These are phyloP conservation scores for Lepeophtheirus salmonis DNA, from an alignment of 1,140 invertebrate species.

Conservation along the genomic window DNA sequence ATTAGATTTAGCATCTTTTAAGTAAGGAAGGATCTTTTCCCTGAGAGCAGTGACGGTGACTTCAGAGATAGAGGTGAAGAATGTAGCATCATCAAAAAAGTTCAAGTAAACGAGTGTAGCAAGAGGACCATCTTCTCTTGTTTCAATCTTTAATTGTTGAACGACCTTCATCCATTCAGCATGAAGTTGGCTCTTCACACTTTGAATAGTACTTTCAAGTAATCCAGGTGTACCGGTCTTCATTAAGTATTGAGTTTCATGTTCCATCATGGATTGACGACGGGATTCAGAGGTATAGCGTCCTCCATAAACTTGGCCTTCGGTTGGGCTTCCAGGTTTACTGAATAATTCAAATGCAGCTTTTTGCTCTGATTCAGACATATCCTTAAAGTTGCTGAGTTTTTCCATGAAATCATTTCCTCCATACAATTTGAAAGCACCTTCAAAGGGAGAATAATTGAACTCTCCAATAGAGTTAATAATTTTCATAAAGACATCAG, in stretches of 20 bases:
- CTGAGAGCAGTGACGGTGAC: neutral
- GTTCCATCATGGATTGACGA: neutral
- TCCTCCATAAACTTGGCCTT: neutral
- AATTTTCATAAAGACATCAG: conserved; percentile 9
- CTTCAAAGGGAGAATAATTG: conserved; percentile 11
- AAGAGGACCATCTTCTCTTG: neutral
- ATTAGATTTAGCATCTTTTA: neutral
- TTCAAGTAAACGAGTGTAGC: neutral
- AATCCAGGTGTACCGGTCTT: neutral
- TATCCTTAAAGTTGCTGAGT: neutral
- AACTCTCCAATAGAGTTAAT: neutral
- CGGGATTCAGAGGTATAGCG: neutral
- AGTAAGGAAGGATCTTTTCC: neutral
- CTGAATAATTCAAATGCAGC: neutral
- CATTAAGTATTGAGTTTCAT: neutral
- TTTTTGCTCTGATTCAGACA: neutral
- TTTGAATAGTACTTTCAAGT: neutral
- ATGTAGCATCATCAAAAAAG: neutral
- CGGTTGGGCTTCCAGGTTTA: neutral
- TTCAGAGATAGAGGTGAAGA: neutral
- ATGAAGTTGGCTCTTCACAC: neutral
- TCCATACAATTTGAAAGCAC: neutral
- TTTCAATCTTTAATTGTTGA: neutral
- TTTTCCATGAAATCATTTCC: neutral
- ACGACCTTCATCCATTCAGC: neutral